These are phyloP conservation scores for Ispidina lecontei DNA, from an alignment of 2,797 vertebrate species.

Conservation along the genomic window DNA sequence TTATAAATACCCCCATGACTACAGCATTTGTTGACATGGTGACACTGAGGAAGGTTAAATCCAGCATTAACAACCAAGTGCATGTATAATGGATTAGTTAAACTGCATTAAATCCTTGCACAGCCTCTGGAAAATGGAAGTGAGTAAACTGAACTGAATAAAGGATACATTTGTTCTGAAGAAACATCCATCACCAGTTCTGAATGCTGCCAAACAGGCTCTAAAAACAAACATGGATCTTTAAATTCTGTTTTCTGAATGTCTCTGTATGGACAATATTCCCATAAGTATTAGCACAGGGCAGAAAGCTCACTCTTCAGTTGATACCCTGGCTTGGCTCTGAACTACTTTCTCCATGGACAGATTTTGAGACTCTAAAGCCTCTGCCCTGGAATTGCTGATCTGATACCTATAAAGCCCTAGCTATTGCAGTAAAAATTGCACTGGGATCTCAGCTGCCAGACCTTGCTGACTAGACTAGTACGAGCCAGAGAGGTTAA, in stretches of 20 bases:
- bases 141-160: slow-evolving; percentile 12
- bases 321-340: background rate
- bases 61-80: background rate
- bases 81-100: slow-evolving; percentile 36
- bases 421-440: background rate
- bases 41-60: slow-evolving; percentile 48
- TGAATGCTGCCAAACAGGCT: background rate
- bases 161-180: slow-evolving; percentile 18
- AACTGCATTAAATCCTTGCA: slow-evolving; percentile 24
- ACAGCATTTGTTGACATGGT: background rate
- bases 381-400: background rate
- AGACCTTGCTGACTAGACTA: background rate
- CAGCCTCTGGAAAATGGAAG: slow-evolving; percentile 35
- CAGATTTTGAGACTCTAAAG: background rate
- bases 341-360: background rate
- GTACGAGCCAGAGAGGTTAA: background rate
- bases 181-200: background rate
- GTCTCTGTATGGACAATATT: background rate
- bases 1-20: background rate
- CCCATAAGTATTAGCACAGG: background rate
- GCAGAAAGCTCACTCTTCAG: background rate
- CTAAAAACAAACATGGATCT: background rate
- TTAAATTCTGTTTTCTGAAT: background rate
- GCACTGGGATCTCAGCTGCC: background rate
- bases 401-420: background rate